Conservation (phyloP, 1,140 invertebrate species). For the Colletes gigas region DNA sequence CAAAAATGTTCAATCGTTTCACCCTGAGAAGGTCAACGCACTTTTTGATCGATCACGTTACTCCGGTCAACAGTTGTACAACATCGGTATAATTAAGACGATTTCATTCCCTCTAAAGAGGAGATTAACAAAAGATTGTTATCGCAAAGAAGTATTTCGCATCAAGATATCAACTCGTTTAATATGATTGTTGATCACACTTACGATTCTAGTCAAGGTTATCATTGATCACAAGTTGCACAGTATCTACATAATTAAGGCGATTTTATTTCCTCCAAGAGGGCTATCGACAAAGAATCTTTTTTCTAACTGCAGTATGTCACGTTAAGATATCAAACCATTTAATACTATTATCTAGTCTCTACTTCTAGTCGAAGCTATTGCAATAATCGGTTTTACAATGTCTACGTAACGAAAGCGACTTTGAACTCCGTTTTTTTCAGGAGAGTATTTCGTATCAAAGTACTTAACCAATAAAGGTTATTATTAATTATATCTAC, state of each 20-base stretch:
- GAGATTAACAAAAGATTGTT: background rate
- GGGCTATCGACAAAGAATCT: background rate
- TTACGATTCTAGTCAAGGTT: conserved; percentile 9
- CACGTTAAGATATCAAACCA: background rate
- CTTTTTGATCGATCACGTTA: background rate
- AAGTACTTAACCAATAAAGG: background rate
- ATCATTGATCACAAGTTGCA: background rate
- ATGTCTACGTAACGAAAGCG: background rate
- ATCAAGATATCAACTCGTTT: background rate
- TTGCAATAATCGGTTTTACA: background rate
- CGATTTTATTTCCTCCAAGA: background rate
- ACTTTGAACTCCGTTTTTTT: background rate
- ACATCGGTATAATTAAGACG: background rate
- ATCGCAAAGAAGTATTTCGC: background rate
- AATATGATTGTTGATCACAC: background rate
- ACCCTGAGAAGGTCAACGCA: background rate
- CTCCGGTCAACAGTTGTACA: background rate
- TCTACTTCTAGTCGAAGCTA: background rate
- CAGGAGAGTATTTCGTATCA: background rate
- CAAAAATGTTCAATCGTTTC: background rate
- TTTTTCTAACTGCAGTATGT: background rate
- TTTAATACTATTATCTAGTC: background rate
- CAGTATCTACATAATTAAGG: background rate
- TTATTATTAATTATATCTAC: background rate
- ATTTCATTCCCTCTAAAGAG: background rate